Evolutionary conservation across 2,113 vertebrate species (phyloP), one percentile per base, ranked within the genome.

Genomic region (Acanthisitta chloris): DNA sequence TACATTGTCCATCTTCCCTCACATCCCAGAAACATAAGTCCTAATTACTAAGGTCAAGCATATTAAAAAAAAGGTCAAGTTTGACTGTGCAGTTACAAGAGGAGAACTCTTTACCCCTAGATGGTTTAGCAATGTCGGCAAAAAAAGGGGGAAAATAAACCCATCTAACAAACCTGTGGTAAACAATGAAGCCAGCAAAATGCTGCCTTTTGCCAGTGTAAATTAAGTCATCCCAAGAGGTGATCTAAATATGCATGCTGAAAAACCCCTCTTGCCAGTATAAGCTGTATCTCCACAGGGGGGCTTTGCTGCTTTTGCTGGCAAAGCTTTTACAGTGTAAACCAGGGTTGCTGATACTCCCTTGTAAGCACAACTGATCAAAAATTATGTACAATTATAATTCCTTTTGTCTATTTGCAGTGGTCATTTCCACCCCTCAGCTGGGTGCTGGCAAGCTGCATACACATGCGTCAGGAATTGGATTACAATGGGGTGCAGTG

Each of bases 291-390:
- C 84, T 94, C 91, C 86, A 79, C 86, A 52, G 93, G 91, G 46
- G 48, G 25, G 12, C 52, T 81, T 81, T 84, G 65, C 65, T 91
- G 86, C 77, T 96, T 95, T 95, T 92, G 92, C 95, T 96, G 73
- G 93, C 86, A 81, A 88, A 95, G 91, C 73, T 62, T 91, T 94
- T 72, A 66, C 45, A 86, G 59, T n/a, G 38, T 31, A 88, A 96
- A 91, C 76, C 51, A 55, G 34, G 28, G 14, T 38, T 83, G 80
- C 67, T 88, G 86, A 92, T 93, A 73, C 49, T 94, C 91, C 95
- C 92, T 81, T 90, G 76, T 92, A 96, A 97, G 92, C 96, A 97
- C 43, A 96, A 94, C 64, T 90, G 86, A 88, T 92, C 48, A 78
- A 95, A 95, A 95, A 84, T 62, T 74, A 48, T 2, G 2, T 88